Evolutionary conservation across 64 coral and sea anemone species (phyloP).

Genomic region (Dendronephthya gigantea): DNA sequence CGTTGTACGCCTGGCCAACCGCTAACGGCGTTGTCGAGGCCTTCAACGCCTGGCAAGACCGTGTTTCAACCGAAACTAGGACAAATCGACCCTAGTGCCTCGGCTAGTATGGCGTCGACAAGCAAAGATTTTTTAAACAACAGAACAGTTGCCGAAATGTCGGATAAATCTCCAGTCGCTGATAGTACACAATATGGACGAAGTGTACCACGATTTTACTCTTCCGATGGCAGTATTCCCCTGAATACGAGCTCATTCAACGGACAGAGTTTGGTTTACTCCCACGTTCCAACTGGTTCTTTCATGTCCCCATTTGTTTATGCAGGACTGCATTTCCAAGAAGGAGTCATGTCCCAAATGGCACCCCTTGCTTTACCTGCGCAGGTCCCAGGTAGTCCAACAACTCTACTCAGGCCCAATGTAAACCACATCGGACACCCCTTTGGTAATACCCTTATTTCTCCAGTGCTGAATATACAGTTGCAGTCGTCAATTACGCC

Average conservation of each 20-base stretch:
- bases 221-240: neutral
- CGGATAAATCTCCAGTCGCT: neutral
- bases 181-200: neutral
- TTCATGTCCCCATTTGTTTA: neutral
- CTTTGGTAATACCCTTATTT: neutral
- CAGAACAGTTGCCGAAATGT: neutral
- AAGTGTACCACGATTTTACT: neutral
- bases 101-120: neutral
- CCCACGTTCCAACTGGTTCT: neutral
- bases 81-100: neutral
- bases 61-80: neutral
- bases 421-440: neutral
- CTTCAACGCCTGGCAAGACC: neutral
- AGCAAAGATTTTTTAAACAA: neutral
- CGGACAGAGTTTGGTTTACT: neutral
- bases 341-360: neutral
- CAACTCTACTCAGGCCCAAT: neutral
- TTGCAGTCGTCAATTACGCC: neutral
- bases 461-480: neutral
- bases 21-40: neutral
- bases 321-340: neutral
- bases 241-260: neutral
- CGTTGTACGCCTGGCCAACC: neutral
- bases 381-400: neutral
- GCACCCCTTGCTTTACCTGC: neutral